Base-by-base conservation (phyloP, 2,113 vertebrate genomes). In the Gasterosteus nipponicus region DNA sequence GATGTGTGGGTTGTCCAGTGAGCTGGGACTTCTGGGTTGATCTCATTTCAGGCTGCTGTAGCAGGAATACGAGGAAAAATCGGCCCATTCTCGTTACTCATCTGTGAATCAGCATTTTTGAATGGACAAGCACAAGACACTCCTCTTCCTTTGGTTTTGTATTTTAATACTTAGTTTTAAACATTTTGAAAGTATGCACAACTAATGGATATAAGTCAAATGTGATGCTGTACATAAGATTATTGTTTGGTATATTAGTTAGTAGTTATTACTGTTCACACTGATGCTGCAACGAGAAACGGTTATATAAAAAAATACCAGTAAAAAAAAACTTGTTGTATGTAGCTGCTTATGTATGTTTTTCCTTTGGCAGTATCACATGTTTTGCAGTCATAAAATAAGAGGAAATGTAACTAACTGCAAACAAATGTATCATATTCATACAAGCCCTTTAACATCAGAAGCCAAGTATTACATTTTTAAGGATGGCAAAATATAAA, bases 1-100 rank as follows among this genome's bases (percentile, higher is more conserved):
- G 80, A 88, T 78, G 80, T 84, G 56, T 72, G 41, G 63, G 62
- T 86, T 69, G 86, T 69, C 58, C 3, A 71, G 47, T 80, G 78
- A 88, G 74, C 82, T 75, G 39, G 39, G 49, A 81, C 22, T 75
- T 69, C 61, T 77, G 57, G 69, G 78, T 76, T 74, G 75, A 87
- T 73, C 78, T 83, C 49, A 79, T 81, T 82, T 73, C 61, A 67
- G 75, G 66, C 76, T 73, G 70, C 51, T 84, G 54, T 33, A 78
- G 41, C 33, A 80, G 58, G 26, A 79, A 70, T 73, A 66, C 15
- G 15, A 29, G 39, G 63, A 80, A 38, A 79, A 75, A 62, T n/a
- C 39, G 38, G 46, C 31, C 53, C 31, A 31, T 62, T 12, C 22
- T 29, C 19, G 22, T 75, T 46, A 64, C 41, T 67, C 41, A 83